Conservation (phyloP, 2,113 vertebrate species). For the Ranitomeya imitator region DNA sequence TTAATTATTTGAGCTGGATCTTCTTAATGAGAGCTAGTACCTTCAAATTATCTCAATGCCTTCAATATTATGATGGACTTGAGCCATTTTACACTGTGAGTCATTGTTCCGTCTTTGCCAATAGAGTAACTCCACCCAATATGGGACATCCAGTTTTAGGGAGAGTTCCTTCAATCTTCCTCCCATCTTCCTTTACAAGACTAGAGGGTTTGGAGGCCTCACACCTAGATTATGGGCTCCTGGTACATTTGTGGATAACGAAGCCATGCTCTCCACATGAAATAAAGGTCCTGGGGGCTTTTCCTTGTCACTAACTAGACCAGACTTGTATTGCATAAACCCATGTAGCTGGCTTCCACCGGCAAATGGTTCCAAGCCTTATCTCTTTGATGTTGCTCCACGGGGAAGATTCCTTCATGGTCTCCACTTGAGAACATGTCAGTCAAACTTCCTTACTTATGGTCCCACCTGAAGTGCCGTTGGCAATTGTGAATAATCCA, state of each 20-base stretch:
- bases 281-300: neutral
- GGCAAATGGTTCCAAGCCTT: neutral
- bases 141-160: neutral
- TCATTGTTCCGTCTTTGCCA: neutral
- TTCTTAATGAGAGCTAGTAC: too few species aligned
- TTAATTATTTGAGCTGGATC: too few species aligned
- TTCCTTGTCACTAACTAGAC: neutral
- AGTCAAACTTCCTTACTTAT: neutral
- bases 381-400: neutral
- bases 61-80: neutral
- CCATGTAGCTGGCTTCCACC: neutral
- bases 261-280: neutral
- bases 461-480: neutral
- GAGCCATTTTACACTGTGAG: neutral
- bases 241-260: neutral
- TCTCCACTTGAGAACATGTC: neutral
- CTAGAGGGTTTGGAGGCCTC: neutral
- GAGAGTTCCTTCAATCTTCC: neutral
- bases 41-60: neutral
- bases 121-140: neutral
- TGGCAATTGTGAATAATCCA: too few species aligned
- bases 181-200: neutral
- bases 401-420: neutral
- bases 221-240: neutral
- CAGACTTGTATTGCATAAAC: neutral